Evolutionary conservation across 1,140 invertebrate genomes (phyloP), one percentile per base, ranked within the genome.

Genomic region (Cepaea nemoralis): DNA sequence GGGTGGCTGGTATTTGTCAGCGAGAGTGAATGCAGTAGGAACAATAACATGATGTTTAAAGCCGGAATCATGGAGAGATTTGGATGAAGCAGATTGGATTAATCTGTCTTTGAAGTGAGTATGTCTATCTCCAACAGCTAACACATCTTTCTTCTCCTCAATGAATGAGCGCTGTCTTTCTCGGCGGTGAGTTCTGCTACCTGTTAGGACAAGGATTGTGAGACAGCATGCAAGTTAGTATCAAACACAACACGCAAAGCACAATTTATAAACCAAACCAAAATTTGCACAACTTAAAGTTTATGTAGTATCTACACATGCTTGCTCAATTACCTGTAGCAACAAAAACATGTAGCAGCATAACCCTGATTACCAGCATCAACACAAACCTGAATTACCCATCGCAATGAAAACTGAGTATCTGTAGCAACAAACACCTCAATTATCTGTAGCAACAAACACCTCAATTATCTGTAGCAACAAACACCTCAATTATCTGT

Each of bases 151-250:
- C 89, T 95, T 95, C 88, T 96, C 95, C 88, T 94, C 94, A 85
- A 96, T 94, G 89, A 96, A 95, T 86, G 94, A 95, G 82, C 94
- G 93, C 89, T 97, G 96, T 84, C 95, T 93, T 89, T 96, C 95
- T 10, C 95, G 95, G 79, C 95, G 93, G 90, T 96, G 81, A 69
- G 77, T 83, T 31, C 87, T 84, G 37, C 39, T 48, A 69, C 42
- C 77, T 78, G 50, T 14, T 39, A 5, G 63, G n/a, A 22, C 12
- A 10, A n/a, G 82, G 81, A 82, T 81, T 69, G 70, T 67, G 69
- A 80, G 85, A 74, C 82, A 40, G 39, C 76, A 75, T 50, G 77
- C 39, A 59, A 67, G 69, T 82, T 50, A 48, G 75, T 66, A 67
- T 0, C 33, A 67, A 33, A 59, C 48, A 81, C 31, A 81, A 39